Conservation (phyloP, 1,140 invertebrate genomes). For the Aradophagus sp. region DNA sequence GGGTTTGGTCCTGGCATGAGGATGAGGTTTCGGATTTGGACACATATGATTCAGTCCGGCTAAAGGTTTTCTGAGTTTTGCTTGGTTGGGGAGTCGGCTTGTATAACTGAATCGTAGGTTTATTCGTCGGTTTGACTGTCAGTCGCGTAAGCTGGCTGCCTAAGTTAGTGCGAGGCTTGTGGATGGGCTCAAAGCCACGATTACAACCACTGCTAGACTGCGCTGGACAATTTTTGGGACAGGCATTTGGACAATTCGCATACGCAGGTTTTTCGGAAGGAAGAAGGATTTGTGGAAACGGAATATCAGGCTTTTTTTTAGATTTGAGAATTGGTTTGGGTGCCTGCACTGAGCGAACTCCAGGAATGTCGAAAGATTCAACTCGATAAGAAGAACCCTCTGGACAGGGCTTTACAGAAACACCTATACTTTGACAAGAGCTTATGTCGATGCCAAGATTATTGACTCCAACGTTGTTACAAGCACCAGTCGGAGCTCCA, state of each 20-base stretch:
- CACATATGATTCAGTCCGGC: constrained; percentile 51
- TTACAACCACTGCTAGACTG: constrained; percentile 15
- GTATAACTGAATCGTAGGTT: constrained; percentile 68
- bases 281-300: constrained; percentile 70
- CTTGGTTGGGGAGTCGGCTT: constrained; percentile 63
- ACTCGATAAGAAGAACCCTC: constrained; percentile 62
- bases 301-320: constrained; percentile 56
- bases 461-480: constrained; percentile 46
- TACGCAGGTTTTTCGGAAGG: constrained; percentile 57
- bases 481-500: constrained; percentile 61
- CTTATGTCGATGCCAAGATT: constrained; percentile 60
- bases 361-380: constrained; percentile 61
- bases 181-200: constrained; percentile 64
- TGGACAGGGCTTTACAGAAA: constrained; percentile 61
- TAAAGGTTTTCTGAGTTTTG: constrained; percentile 44
- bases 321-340: constrained; percentile 60
- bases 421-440: constrained; percentile 57
- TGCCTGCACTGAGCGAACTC: constrained; percentile 57
- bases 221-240: constrained; percentile 18
- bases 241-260: constrained; percentile 37
- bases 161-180: constrained; percentile 71
- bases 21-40: constrained; percentile 49
- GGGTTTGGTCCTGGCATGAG: constrained; percentile 61
- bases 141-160: constrained; percentile 70
- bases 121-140: constrained; percentile 61